Base-by-base conservation (phyloP, 2,888 invertebrate species). In the Acronicta leporina region DNA sequence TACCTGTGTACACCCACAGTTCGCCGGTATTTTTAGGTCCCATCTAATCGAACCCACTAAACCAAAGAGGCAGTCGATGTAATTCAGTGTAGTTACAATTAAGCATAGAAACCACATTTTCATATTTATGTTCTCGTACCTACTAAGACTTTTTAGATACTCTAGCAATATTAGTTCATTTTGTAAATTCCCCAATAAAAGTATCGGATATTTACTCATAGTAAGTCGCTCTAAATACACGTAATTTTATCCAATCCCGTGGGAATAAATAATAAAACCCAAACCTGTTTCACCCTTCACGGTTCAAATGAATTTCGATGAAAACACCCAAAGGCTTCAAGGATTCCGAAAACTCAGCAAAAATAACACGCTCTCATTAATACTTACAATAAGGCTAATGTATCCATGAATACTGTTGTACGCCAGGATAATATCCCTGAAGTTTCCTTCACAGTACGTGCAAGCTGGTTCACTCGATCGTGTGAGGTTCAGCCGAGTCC, bases 331-430 rank as follows among this genome's bases (percentile, higher is more conserved):
- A 27, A 27, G 14, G 25, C 35, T 43, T 14, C 9, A 47, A 41
- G 35, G 27, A 38, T 41, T 41, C 1, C 1, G n/a, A 52, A 59
- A 35, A 44, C 5, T 38, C 13, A 14, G 50, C 14, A 33, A 33
- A 16, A 50, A 40, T 44, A 38, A 33, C 20, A 44, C 20, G 38
- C 0, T 25, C 9, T 30, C 16, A 4, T 30, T 40, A 14, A 47
- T 80, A 94, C 95, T 95, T 82, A 98, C 97, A 75, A 97, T 92
- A 13, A 98, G 94, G 52, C 98, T 97, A 68, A 97, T 95, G 87
- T 97, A 98, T 63, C 98, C 98, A 87, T 99, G 98, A 63, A 96
- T 95, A 50, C 96, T 91, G 67, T 96, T 95, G 87, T 98, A 98
- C 0, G 94, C 94, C 2, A 95, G 83, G 15, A 96, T 92, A 56